Percentiles rank a stretch among this genome's conserved stretches.
Evolutionary conservation across 2,888 invertebrate species (phyloP).

Genomic region (Xylota sylvarum): DNA sequence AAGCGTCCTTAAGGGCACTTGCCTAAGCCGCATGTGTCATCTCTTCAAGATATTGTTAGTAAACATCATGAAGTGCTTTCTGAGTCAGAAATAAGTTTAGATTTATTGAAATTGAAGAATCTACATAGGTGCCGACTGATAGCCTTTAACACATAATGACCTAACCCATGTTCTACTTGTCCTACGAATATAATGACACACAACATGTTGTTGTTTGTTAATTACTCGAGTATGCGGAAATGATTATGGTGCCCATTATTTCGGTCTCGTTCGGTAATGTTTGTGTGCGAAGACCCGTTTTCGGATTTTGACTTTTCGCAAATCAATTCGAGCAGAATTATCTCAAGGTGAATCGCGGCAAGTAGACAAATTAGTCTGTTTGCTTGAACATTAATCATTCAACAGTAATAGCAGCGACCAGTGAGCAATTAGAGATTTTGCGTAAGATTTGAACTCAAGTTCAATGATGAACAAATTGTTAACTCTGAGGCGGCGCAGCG

Average conservation of each 20-base stretch:
- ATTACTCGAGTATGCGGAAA: slow-evolving; percentile 53
- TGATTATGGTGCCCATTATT: slow-evolving; percentile 6
- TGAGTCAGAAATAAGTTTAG: neutral
- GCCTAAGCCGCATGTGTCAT: neutral
- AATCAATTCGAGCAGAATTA: slow-evolving; percentile 57
- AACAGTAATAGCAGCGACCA: neutral
- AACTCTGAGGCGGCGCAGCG: neutral
- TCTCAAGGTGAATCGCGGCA: slow-evolving; percentile 49
- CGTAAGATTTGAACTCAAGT: slow-evolving; percentile 64
- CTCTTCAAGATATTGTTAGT: neutral
- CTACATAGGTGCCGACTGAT: neutral
- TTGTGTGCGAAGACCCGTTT: slow-evolving; percentile 26
- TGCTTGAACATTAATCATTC: slow-evolving; percentile 68
- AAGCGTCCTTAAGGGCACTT: neutral
- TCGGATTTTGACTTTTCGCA: slow-evolving; percentile 36
- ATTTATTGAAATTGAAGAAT: neutral
- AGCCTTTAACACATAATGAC: neutral
- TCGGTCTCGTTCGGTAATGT: slow-evolving; percentile 10
- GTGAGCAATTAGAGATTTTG: slow-evolving; percentile 39
- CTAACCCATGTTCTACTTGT: slow-evolving; percentile 14
- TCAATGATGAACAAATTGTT: slow-evolving; percentile 34
- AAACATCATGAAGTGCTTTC: neutral
- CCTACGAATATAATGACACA: neutral
- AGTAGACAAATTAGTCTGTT: slow-evolving; percentile 51
- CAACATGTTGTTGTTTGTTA: slow-evolving; percentile 13